These are phyloP conservation scores for Urocyon cinereoargenteus DNA, from an alignment of 2,797 vertebrate species.

Conservation along the genomic window DNA sequence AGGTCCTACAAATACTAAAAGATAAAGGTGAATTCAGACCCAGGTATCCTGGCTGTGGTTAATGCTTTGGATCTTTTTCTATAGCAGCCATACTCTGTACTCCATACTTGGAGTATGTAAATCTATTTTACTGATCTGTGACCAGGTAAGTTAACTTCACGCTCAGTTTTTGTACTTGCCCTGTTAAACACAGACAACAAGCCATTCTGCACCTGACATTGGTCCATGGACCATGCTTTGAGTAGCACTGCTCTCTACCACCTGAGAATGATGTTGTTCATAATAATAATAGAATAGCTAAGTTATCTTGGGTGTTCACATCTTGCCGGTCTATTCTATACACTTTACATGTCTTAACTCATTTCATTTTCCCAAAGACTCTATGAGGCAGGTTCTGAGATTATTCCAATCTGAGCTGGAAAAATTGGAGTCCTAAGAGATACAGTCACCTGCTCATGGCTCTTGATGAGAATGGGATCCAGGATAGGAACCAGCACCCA, in stretches of 20 bases:
- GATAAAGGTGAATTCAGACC: not conserved
- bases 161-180: not conserved
- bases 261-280: not conserved
- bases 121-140: not conserved
- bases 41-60: not conserved
- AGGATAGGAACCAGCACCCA: not conserved
- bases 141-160: not conserved
- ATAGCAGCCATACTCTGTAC: not conserved
- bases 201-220: not conserved
- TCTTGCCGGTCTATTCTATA: not conserved
- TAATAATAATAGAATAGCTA: not conserved
- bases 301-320: not conserved
- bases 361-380: not conserved
- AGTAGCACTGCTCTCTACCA: not conserved
- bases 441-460: no score
- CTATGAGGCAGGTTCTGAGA: not conserved
- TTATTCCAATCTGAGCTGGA: not conserved
- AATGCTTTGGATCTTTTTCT: not conserved
- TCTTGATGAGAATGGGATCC: not conserved
- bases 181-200: not conserved
- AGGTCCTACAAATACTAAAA: not conserved
- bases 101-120: accelerated
- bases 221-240: not conserved
- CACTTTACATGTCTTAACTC: not conserved
- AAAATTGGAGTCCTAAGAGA: not conserved